Conservation (phyloP, 2,113 vertebrate species). For the Opisthocomus hoazin region DNA sequence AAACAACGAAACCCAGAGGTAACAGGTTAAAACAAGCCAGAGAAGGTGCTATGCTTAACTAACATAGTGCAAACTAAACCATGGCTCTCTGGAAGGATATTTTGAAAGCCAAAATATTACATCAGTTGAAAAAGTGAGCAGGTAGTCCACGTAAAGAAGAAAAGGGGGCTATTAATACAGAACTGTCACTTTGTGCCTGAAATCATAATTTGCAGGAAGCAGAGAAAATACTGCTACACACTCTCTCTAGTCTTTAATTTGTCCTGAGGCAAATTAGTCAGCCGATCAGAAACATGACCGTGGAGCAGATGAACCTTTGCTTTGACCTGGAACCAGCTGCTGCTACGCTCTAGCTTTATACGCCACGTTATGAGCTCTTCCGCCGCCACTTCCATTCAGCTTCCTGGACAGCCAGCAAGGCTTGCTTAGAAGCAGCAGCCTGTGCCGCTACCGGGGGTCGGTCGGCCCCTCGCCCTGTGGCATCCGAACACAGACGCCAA, state of each 20-base stretch:
- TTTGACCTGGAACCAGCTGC: background rate
- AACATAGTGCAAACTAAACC: background rate
- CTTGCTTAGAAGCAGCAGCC: background rate
- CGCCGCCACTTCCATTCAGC: background rate
- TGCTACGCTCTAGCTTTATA: too few species aligned
- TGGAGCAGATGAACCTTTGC: background rate
- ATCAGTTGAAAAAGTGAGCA: background rate
- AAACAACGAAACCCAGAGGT: background rate
- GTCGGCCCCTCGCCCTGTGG: background rate
- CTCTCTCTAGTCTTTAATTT: background rate
- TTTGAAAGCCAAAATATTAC: background rate
- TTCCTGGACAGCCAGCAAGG: background rate
- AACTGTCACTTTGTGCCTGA: background rate
- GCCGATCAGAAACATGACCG: background rate
- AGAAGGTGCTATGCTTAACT: background rate
- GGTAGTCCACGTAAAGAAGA: background rate
- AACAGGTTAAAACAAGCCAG: background rate
- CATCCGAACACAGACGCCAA: background rate
- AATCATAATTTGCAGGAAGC: background rate
- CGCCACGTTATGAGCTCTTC: background rate
- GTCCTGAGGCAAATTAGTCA: background rate
- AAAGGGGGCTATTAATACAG: background rate
- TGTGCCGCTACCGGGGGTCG: accelerated
- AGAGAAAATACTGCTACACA: background rate
- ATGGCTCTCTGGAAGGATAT: background rate